Percentiles rank a stretch among this genome's conserved stretches.
Conservation (phyloP, 2,797 vertebrate genomes). For the Syndactyla subalaris region DNA sequence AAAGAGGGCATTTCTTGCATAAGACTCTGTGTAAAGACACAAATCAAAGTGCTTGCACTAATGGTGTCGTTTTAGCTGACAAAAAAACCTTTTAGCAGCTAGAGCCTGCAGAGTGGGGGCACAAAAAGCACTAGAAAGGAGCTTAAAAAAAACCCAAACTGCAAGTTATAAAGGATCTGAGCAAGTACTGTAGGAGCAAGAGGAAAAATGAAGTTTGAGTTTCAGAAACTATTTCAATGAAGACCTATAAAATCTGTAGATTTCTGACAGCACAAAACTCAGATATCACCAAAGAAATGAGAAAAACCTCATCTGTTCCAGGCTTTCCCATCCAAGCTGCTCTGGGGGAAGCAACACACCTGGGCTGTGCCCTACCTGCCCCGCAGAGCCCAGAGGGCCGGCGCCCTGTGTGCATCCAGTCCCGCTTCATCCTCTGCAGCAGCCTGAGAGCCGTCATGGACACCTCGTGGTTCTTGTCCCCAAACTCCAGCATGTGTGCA, state of each 20-base stretch:
- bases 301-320: neutral
- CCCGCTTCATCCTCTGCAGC: constrained; percentile 97
- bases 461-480: constrained; percentile 96
- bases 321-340: neutral
- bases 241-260: neutral
- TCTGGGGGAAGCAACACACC: rapidly evolving
- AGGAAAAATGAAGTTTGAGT: neutral
- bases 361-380: constrained; percentile 81
- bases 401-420: constrained; percentile 99
- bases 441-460: constrained; percentile 95
- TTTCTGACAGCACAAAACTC: neutral
- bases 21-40: constrained; percentile 22
- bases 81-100: constrained; percentile 21
- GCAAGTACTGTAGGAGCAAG: neutral
- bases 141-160: neutral
- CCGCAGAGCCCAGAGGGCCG: constrained; percentile 95
- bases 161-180: neutral
- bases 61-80: constrained; percentile 27
- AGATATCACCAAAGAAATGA: neutral
- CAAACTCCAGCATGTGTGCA: constrained; percentile 94
- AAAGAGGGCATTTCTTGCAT: constrained; percentile 45
- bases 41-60: constrained; percentile 41
- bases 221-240: neutral
- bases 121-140: neutral
- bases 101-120: neutral